Evolutionary conservation across 2,113 vertebrate genomes (phyloP).

Genomic region (Macaca nemestrina): DNA sequence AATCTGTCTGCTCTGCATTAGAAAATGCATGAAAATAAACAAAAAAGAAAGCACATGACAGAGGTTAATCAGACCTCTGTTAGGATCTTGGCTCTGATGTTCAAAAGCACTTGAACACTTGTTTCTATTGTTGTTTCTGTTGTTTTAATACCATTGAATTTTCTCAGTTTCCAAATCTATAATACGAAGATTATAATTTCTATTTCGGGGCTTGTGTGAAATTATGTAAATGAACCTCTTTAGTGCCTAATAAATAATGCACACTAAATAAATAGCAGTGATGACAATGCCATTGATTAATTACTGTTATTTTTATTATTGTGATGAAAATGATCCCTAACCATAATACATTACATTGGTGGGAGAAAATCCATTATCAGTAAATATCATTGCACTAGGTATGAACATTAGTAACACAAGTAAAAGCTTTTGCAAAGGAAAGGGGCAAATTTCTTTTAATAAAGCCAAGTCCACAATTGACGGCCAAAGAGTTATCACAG

Average conservation of each 20-base stretch:
- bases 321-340: background rate
- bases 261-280: background rate
- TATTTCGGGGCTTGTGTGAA: background rate
- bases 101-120: background rate
- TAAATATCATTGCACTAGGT: background rate
- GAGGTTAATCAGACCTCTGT: background rate
- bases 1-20: background rate
- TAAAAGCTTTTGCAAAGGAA: constrained; percentile 43
- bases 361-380: background rate
- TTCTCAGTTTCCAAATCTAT: background rate
- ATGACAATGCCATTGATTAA: background rate
- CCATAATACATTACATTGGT: no score
- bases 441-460: constrained; percentile 72
- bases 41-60: background rate
- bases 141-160: background rate
- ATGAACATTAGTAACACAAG: constrained; percentile 12
- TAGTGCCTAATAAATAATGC: background rate
- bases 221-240: background rate
- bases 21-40: background rate
- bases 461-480: constrained; percentile 61
- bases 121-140: background rate
- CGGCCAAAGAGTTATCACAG: constrained; percentile 70
- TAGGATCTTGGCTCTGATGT: background rate
- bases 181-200: background rate
- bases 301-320: background rate